These are phyloP conservation scores for Nipponia nippon DNA, from an alignment of 2,113 vertebrate species.

Conservation along the genomic window DNA sequence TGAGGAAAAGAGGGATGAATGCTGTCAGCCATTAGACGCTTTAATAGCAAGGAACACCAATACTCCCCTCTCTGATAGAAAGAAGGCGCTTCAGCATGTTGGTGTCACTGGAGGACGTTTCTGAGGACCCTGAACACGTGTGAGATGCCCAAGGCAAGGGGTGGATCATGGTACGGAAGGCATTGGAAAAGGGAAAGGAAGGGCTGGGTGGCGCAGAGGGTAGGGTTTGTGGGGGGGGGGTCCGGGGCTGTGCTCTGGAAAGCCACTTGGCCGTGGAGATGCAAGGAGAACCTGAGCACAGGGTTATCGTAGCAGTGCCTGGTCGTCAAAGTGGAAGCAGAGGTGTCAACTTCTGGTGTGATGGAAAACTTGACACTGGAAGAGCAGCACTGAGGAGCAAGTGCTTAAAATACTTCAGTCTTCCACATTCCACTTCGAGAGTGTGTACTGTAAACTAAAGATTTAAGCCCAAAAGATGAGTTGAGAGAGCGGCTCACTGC, in stretches of 20 bases:
- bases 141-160: background rate
- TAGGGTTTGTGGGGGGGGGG: background rate
- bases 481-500: background rate
- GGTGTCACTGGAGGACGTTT: background rate
- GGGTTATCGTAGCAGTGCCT: background rate
- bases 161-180: rapidly evolving
- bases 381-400: background rate
- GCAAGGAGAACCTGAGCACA: background rate
- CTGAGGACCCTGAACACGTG: rapidly evolving
- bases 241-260: background rate
- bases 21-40: background rate
- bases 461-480: background rate
- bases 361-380: background rate
- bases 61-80: background rate
- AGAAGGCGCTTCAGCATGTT: rapidly evolving
- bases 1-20: background rate
- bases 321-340: background rate
- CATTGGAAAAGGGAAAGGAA: background rate
- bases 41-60: background rate
- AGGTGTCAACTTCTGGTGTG: background rate
- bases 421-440: background rate
- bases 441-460: background rate
- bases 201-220: background rate
- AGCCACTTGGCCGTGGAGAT: background rate
- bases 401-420: background rate